A percentile compares a stretch with the other conserved stretches of the same genome.
Evolutionary conservation across 2,888 invertebrate genomes (phyloP).

Genomic region (Apantesis nais): DNA sequence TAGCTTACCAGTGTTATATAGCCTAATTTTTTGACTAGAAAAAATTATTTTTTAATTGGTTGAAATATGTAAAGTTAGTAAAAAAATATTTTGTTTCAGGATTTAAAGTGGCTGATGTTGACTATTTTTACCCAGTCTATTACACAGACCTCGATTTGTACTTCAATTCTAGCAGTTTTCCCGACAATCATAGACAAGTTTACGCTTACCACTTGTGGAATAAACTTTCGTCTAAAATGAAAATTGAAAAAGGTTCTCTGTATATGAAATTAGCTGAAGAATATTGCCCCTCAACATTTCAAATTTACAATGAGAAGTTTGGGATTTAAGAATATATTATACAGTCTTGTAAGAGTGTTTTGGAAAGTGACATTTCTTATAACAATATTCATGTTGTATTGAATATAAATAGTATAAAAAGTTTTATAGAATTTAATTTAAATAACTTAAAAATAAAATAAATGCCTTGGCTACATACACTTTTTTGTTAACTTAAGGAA

Average conservation of each 20-base stretch:
- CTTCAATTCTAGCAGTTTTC: background rate
- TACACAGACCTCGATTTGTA: background rate
- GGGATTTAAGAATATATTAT: background rate
- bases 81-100: background rate
- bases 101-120: background rate
- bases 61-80: too few species aligned
- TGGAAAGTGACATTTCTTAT: too few species aligned
- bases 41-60: too few species aligned
- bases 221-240: background rate
- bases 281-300: slow-evolving; percentile 6
- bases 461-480: background rate
- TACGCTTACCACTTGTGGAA: slow-evolving; percentile 7
- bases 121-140: slow-evolving; percentile 7
- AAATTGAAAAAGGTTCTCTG: background rate
- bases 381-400: too few species aligned
- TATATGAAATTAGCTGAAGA: slow-evolving; percentile 6
- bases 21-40: background rate
- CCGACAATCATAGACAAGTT: background rate
- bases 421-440: background rate
- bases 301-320: background rate
- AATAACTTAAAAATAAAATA: background rate
- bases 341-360: background rate
- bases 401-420: too few species aligned
- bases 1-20: background rate
- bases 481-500: too few species aligned